Evolutionary conservation across 2,888 invertebrate genomes (phyloP).

Genomic region (Tetanocera ferruginea): DNA sequence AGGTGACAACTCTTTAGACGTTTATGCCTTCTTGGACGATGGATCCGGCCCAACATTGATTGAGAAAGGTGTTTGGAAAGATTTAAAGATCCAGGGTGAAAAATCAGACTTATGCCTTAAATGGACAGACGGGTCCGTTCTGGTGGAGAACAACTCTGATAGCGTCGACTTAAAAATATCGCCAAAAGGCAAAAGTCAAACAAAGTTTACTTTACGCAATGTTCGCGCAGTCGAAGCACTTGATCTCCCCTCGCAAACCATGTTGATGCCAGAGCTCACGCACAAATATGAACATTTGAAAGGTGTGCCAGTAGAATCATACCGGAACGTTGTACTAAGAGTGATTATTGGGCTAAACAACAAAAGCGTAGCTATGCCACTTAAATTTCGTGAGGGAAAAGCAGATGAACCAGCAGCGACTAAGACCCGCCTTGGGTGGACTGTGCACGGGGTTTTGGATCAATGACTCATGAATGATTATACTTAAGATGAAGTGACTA

Average conservation of each 20-base stretch:
- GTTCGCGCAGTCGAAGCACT: not conserved
- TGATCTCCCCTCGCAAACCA: not conserved
- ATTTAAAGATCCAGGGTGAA: conserved; percentile 26
- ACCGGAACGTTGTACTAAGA: conserved; percentile 25
- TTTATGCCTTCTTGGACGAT: conserved; percentile 43
- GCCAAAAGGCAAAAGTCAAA: not conserved
- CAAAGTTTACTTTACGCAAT: not conserved
- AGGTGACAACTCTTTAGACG: not conserved
- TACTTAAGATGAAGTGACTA: conserved; percentile 43
- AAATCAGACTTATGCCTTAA: conserved; percentile 38
- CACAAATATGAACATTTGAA: conserved; percentile 6
- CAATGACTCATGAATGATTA: conserved; percentile 32
- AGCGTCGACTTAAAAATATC: not conserved
- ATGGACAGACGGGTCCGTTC: conserved; percentile 39
- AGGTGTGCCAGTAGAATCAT: conserved; percentile 38
- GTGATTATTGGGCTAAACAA: conserved; percentile 45
- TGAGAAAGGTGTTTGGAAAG: conserved; percentile 23
- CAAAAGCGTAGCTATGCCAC: conserved; percentile 36
- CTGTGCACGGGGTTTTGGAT: conserved; percentile 30
- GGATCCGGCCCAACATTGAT: conserved; percentile 36
- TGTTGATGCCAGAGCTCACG: conserved; percentile 4
- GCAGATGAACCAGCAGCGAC: conserved; percentile 32
- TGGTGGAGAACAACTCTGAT: conserved; percentile 29
- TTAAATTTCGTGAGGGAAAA: conserved; percentile 3
- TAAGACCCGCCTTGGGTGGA: conserved; percentile 40